Evolutionary conservation across 2,113 vertebrate species (phyloP).

Genomic region (Micromys minutus): DNA sequence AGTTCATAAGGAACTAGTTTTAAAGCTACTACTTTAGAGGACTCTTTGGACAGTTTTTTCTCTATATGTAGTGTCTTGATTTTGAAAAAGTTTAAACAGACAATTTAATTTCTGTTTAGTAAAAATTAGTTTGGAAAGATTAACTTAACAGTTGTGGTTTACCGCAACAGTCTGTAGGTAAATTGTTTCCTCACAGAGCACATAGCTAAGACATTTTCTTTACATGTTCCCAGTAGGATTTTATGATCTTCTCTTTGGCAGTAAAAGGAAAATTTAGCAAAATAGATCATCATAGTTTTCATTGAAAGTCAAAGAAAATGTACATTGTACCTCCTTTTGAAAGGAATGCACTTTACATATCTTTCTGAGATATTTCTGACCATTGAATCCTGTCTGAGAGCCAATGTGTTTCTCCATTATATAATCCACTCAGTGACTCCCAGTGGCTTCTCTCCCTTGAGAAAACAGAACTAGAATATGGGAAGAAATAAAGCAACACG

Average conservation of each 20-base stretch:
- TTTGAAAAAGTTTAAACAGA: conserved; percentile 47
- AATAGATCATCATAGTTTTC: background rate
- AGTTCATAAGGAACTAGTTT: background rate
- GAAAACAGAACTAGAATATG: background rate
- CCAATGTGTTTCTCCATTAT: background rate
- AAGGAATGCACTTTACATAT: background rate
- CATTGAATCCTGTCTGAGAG: background rate
- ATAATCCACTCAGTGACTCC: background rate
- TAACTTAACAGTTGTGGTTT: too few relatives aligned
- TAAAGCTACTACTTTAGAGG: background rate
- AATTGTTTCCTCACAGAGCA: background rate
- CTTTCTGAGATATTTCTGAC: background rate
- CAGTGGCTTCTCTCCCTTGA: background rate
- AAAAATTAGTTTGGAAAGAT: conserved; percentile 33
- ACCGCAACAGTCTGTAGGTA: background rate
- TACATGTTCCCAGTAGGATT: background rate
- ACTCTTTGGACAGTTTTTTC: conserved; percentile 26
- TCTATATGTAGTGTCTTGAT: background rate
- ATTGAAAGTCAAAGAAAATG: background rate
- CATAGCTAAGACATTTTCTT: conserved; percentile 27
- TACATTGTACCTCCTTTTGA: background rate
- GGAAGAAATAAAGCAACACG: background rate
- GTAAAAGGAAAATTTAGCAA: background rate
- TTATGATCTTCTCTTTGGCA: conserved; percentile 16
- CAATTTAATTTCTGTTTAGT: background rate